Evolutionary conservation across 2,888 invertebrate species (phyloP).

Genomic region (Dascillus cervinus): DNA sequence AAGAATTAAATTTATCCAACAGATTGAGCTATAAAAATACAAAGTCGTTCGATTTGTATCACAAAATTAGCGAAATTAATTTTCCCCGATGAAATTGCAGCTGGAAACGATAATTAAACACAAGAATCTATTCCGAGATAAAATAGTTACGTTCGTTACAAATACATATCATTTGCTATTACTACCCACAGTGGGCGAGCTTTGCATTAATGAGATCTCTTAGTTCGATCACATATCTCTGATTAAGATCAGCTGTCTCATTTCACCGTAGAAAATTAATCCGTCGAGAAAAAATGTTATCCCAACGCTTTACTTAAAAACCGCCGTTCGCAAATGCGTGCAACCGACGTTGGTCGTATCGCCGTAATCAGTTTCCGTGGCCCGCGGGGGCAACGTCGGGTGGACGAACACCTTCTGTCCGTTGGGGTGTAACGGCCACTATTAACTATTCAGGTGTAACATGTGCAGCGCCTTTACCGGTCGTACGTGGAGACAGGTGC

Average conservation of each 20-base stretch:
- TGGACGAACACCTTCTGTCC: conserved; percentile 24
- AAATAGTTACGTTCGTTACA: conserved; percentile 10
- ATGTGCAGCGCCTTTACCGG: conserved; percentile 28
- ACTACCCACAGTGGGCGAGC: conserved; percentile 28
- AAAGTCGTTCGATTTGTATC: too few species aligned
- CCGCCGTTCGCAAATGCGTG: conserved; percentile 10
- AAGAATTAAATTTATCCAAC: too few species aligned
- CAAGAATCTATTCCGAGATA: too few species aligned
- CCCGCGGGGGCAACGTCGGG: conserved; percentile 14
- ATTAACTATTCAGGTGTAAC: conserved; percentile 34
- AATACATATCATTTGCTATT: conserved; percentile 15
- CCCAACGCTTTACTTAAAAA: conserved; percentile 7
- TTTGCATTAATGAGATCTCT: conserved; percentile 36
- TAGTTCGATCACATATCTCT: conserved; percentile 33
- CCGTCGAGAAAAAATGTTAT: conserved; percentile 14
- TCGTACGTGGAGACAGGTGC: conserved; percentile 32
- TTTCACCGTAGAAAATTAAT: conserved; percentile 32
- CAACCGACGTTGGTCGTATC: conserved; percentile 16
- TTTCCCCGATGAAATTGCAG: too few species aligned
- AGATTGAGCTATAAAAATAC: too few species aligned
- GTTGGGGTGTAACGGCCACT: conserved; percentile 32
- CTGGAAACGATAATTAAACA: neutral
- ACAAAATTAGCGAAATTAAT: too few species aligned
- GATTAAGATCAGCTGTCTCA: conserved; percentile 35
- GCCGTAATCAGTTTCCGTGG: conserved; percentile 18